Base-by-base conservation (phyloP, 2,797 vertebrate genomes). In the Enteromius anoplus region DNA sequence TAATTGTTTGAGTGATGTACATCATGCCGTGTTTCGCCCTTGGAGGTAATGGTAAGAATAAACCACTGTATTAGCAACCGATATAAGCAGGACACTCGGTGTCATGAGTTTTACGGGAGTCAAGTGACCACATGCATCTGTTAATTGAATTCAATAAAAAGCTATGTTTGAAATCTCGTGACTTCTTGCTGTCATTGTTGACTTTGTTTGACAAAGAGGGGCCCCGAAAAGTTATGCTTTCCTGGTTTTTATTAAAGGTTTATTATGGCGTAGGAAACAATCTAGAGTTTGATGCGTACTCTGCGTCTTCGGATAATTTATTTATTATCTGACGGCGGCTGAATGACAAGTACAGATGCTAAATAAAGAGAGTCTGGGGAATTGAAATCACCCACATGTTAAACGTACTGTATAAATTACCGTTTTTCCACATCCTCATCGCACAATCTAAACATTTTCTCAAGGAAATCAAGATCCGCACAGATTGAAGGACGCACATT, bases 281-380 rank as follows among this genome's bases (percentile, higher is more conserved):
- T 32, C 3, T 37, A 78, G 21, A 51, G 29, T 37, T 78, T 66
- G 62, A 69, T 70, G 21, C 49, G 29, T 3, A 15, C 53, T 49
- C 53, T 71, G 17, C 19, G 3, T 79, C 21, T 37, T 26, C 15
- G 6, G 40, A 23, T 64, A 55, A 55, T 55, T 80, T 80, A 71
- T 60, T 71, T 47, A 80, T 60, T 60, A n/a, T 47, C n/a, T 55
- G 45, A 49, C 49, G 70, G 23, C 3, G 8, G 42, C 49, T 45
- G 55, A 51, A 49, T 81, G 79, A 81, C 69, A 81, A 72, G 80
- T 26, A 47, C 80, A 73, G 79, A 81, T 73, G 80, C 45, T 73
- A 64, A 49, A 81, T 37, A 29, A 72, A 73, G 53, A 29, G 26
- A 64, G 80, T 64, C 55, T 73, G 29, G 80, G 80, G 80, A 81